Conservation (phyloP, 2,888 invertebrate species). For the Diplolepis rosae region DNA sequence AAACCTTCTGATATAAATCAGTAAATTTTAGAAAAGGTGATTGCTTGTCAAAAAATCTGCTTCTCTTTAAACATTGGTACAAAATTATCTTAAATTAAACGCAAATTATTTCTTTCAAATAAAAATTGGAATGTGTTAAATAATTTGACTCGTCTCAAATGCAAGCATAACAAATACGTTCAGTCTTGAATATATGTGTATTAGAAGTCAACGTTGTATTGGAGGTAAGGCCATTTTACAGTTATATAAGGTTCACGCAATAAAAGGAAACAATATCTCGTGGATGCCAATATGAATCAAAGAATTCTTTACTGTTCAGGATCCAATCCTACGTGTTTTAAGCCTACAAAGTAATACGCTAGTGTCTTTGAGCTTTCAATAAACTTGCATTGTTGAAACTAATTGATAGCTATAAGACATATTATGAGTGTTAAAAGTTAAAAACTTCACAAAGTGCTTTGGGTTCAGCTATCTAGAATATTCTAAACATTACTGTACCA, state of each 20-base stretch:
- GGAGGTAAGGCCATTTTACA: constrained; percentile 42
- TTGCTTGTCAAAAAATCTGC: not conserved
- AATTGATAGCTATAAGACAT: too few species aligned
- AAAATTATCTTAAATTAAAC: not conserved
- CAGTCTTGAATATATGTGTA: not conserved
- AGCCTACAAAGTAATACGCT: not conserved
- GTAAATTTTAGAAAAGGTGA: too few species aligned
- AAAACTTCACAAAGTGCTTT: not conserved
- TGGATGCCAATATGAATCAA: not conserved
- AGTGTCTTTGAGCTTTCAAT: not conserved
- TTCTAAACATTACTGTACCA: not conserved
- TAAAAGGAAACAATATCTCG: constrained; percentile 18
- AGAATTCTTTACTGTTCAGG: not conserved
- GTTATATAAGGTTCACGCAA: constrained; percentile 45
- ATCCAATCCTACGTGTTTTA: not conserved
- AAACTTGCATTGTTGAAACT: not conserved
- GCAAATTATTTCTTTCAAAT: not conserved
- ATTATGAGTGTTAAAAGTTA: not conserved
- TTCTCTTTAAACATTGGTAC: too few species aligned
- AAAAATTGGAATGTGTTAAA: not conserved
- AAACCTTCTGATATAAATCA: too few species aligned
- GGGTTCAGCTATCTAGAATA: not conserved
- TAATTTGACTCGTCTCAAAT: constrained; percentile 10
- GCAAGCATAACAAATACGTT: not conserved
- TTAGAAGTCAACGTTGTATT: constrained; percentile 37